Evolutionary conservation across 2,113 vertebrate species (phyloP).

Genomic region (Corydoras sp.): DNA sequence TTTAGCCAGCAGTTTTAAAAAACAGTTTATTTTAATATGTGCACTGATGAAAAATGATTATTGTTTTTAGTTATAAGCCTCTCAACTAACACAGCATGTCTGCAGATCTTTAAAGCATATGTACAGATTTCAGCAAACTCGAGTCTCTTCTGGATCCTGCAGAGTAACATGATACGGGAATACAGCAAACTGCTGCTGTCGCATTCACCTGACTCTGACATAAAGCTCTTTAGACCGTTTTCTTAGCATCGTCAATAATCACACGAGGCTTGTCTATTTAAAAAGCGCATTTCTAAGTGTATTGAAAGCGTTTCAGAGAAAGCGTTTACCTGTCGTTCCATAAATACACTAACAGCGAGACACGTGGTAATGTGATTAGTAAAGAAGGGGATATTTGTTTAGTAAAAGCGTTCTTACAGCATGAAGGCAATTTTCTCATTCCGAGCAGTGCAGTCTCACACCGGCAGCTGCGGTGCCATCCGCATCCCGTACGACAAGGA

Average conservation of each 20-base stretch:
- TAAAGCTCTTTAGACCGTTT: no score
- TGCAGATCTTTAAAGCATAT: conserved; percentile 17
- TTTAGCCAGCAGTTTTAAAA: no score
- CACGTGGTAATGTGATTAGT: neutral
- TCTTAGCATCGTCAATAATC: no score
- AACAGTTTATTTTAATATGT: no score
- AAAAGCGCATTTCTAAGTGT: no score
- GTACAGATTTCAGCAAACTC: neutral
- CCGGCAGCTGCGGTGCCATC: neutral
- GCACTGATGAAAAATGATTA: no score
- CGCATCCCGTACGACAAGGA: conserved; percentile 16
- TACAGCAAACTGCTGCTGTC: no score
- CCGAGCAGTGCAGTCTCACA: conserved; percentile 6
- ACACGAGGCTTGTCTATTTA: no score
- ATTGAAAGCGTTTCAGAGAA: no score
- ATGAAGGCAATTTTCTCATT: conserved; percentile 26
- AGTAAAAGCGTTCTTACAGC: conserved; percentile 28
- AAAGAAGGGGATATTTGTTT: conserved; percentile 7
- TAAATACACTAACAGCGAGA: neutral
- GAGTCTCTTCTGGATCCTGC: neutral
- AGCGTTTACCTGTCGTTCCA: neutral
- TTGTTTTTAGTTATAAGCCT: no score
- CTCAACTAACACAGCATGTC: no score
- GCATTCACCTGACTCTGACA: no score
- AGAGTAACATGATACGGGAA: neutral